These are phyloP conservation scores for Lagorchestes hirsutus DNA, from an alignment of 2,797 vertebrate genomes.

Conservation along the genomic window DNA sequence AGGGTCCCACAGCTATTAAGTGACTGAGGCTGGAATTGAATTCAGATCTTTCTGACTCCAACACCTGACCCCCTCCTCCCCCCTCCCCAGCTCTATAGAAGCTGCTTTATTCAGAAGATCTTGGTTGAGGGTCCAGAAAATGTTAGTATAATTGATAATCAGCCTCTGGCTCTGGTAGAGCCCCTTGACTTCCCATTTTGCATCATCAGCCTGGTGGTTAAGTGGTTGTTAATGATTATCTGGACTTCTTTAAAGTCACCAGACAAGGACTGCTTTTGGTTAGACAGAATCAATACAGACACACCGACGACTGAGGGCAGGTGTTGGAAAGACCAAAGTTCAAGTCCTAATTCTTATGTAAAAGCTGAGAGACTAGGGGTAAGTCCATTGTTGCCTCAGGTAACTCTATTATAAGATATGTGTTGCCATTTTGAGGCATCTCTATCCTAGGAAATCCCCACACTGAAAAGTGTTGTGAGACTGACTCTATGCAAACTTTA, in stretches of 20 bases:
- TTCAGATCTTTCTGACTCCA: not conserved
- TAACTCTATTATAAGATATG: not conserved
- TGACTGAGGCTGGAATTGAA: not conserved
- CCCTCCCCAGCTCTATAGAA: not conserved
- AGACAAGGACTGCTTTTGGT: not conserved
- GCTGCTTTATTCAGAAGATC: not conserved
- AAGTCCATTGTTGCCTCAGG: not conserved
- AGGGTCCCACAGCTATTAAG: not conserved
- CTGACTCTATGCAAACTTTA: not conserved
- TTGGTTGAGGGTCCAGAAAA: not conserved
- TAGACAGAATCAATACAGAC: not conserved
- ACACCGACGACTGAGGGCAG: not conserved
- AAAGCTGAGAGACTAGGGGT: too few relatives aligned
- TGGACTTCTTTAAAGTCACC: not conserved
- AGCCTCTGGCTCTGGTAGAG: not conserved
- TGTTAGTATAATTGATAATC: not conserved
- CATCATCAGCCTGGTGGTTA: not conserved
- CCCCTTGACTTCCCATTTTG: not conserved
- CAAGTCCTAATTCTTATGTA: not conserved
- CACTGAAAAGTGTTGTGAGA: not conserved
- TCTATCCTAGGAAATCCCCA: not conserved
- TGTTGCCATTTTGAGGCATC: not conserved
- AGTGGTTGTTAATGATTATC: not conserved
- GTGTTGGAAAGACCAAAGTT: not conserved
- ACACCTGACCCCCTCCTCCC: rapidly evolving